A percentile compares a stretch with the other conserved stretches of the same genome.
phyloP scores from a whole-genome alignment of 2,113 vertebrate genomes.

The Pelusios castaneus region DNA sequence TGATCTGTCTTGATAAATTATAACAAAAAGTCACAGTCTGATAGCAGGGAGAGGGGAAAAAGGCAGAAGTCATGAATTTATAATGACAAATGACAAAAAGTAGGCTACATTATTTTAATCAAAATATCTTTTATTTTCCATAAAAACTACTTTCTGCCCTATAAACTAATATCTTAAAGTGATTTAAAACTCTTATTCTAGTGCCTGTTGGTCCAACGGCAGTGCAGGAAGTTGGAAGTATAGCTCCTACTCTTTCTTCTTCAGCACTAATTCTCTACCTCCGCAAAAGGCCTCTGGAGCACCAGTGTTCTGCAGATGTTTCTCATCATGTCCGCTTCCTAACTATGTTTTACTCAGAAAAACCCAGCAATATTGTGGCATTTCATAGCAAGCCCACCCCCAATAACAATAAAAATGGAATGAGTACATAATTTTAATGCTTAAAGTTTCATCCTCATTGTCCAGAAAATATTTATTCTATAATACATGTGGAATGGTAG shows the following conservation, averaged over 20 bases:
- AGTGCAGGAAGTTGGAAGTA: neutral
- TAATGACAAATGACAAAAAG: neutral
- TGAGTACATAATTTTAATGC: neutral
- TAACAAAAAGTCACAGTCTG: neutral
- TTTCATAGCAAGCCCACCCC: neutral
- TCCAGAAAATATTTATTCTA: neutral
- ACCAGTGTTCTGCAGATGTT: neutral
- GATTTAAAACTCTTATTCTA: neutral
- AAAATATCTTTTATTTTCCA: neutral
- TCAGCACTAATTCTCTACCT: neutral
- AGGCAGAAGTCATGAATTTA: neutral
- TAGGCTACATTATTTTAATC: neutral
- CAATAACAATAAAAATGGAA: neutral
- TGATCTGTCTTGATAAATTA: neutral
- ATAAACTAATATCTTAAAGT: neutral
- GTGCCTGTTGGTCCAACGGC: neutral
- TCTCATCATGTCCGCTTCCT: neutral
- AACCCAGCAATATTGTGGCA: neutral
- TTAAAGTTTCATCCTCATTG: neutral
- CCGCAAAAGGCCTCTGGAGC: neutral
- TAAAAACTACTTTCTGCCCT: neutral
- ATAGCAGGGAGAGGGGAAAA: neutral
- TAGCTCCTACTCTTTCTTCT: neutral
- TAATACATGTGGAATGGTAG: neutral
- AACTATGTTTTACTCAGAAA: neutral